These are phyloP conservation scores for Podocnemis expansa DNA, from an alignment of 2,113 vertebrate species.

Conservation along the genomic window DNA sequence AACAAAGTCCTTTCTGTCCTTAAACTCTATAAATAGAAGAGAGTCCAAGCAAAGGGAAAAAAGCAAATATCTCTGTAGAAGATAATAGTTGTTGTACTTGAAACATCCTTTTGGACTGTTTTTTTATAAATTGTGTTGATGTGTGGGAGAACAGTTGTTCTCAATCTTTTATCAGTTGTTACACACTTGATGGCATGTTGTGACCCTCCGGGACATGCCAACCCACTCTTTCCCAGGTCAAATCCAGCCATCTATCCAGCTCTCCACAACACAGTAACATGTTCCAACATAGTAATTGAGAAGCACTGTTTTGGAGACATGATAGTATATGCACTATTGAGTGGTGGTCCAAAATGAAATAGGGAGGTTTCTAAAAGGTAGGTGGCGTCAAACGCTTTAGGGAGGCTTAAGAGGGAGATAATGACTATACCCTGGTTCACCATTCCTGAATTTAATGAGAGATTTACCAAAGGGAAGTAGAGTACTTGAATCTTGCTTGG, in stretches of 20 bases:
- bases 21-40: background rate
- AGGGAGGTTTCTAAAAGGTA: background rate
- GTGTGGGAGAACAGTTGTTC: background rate
- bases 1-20: background rate
- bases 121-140: background rate
- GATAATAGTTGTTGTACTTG: background rate
- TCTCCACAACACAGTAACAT: too few relatives aligned
- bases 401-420: too few relatives aligned
- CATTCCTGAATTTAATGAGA: background rate
- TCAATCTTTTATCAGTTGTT: too few relatives aligned
- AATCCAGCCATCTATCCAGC: too few relatives aligned
- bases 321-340: background rate
- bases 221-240: too few relatives aligned
- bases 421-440: background rate
- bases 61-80: background rate
- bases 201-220: too few relatives aligned
- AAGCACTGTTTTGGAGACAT: too few relatives aligned
- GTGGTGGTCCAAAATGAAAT: background rate
- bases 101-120: background rate
- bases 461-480: background rate
- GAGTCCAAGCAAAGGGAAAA: background rate
- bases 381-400: background rate
- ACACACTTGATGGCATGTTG: too few relatives aligned
- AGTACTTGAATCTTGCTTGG: background rate
- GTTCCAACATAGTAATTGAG: too few relatives aligned